Percentiles rank a stretch among this genome's conserved stretches.
These are phyloP conservation scores for Caenorhabditis virilis DNA, from an alignment of 2,888 invertebrate genomes.

Conservation along the genomic window DNA sequence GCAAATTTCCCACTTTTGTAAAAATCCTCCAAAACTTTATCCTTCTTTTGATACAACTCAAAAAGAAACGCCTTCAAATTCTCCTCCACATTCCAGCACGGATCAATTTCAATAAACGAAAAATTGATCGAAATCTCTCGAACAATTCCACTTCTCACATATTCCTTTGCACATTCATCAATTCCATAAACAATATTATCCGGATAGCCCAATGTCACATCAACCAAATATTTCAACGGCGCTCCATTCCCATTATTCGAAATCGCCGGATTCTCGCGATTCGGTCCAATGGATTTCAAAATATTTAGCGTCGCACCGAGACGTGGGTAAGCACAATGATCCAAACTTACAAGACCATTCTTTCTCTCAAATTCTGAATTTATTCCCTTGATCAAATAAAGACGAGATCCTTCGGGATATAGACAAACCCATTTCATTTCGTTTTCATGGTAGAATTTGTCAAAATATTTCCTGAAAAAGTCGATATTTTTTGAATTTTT, in stretches of 20 bases:
- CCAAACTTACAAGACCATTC: conserved; percentile 81
- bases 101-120: conserved; percentile 47
- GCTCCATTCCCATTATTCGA: conserved; percentile 33
- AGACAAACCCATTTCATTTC: conserved; percentile 28
- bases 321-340: conserved; percentile 85
- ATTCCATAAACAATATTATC: conserved; percentile 41
- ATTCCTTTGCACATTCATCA: conserved; percentile 30
- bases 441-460: conserved; percentile 14
- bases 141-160: conserved; percentile 9
- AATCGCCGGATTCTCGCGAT: conserved; percentile 8
- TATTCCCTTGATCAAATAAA: conserved; percentile 46
- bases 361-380: conserved; percentile 75
- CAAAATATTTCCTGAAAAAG: conserved; percentile 25
- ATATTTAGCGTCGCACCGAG: conserved; percentile 86
- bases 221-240: conserved; percentile 55
- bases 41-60: conserved; percentile 83
- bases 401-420: conserved; percentile 50
- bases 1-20: conserved; percentile 49
- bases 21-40: conserved; percentile 49
- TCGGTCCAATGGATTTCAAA: conserved; percentile 74
- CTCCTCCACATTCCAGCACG: conserved; percentile 73
- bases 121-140: conserved; percentile 49
- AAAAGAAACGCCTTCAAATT: conserved; percentile 84
- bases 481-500: not conserved
- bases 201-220: conserved; percentile 58